phyloP scores from a whole-genome alignment of 2,888 invertebrate genomes.

The Subacronicta megacephala region DNA sequence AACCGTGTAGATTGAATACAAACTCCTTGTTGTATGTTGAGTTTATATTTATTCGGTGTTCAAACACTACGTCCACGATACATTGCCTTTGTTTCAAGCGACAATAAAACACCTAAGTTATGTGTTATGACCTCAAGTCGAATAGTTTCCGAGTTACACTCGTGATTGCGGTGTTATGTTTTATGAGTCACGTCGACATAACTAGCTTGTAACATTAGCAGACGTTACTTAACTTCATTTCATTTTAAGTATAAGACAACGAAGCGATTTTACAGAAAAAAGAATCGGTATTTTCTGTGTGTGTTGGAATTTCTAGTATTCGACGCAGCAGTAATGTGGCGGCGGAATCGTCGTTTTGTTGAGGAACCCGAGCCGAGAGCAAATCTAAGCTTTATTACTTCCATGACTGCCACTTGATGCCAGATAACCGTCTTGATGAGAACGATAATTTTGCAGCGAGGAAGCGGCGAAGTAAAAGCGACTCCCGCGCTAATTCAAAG shows the following conservation, averaged over 20 bases:
- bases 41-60: conserved; percentile 58
- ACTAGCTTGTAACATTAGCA: conserved; percentile 46
- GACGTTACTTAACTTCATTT: too few species aligned
- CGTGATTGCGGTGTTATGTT: conserved; percentile 62
- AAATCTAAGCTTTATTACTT: conserved; percentile 61
- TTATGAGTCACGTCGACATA: conserved; percentile 69
- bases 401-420: conserved; percentile 57
- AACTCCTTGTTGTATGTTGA: conserved; percentile 40
- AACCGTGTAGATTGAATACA: conserved; percentile 52
- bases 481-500: conserved; percentile 57
- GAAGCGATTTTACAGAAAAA: conserved; percentile 55
- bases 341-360: conserved; percentile 58
- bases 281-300: conserved; percentile 46
- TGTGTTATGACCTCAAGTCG: conserved; percentile 70
- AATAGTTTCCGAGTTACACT: conserved; percentile 70
- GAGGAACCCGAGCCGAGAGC: conserved; percentile 53
- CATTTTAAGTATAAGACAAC: conserved; percentile 55
- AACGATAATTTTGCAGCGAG: conserved; percentile 61
- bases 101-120: conserved; percentile 72
- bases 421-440: conserved; percentile 63
- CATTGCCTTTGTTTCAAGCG: conserved; percentile 62
- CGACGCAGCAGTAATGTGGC: conserved; percentile 55
- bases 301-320: conserved; percentile 52
- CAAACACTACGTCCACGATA: conserved; percentile 52
- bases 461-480: conserved; percentile 58